Conservation (phyloP, 2,888 invertebrate genomes). For the Ceratothoa steindachneri region DNA sequence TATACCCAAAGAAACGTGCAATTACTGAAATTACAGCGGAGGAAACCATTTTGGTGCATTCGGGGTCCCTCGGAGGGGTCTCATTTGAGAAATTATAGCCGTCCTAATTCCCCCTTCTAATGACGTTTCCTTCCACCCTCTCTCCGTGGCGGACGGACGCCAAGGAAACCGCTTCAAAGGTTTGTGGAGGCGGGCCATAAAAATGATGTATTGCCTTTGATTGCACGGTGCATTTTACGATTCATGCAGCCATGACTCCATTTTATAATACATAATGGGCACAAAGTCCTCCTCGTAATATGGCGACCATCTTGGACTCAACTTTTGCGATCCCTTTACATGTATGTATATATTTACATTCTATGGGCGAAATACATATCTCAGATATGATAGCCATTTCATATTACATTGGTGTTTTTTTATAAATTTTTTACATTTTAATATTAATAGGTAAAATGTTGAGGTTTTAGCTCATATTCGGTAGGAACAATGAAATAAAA, state of each 20-base stretch:
- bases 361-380: not conserved
- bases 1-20: not conserved
- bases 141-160: too few species aligned
- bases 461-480: too few species aligned
- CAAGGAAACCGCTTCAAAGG: not conserved
- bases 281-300: not conserved
- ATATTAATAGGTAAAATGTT: too few species aligned
- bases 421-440: too few species aligned
- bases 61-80: not conserved
- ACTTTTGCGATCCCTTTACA: not conserved
- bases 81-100: not conserved
- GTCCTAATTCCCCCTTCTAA: too few species aligned
- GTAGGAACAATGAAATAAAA: too few species aligned
- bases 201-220: not conserved
- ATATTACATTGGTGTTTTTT: too few species aligned
- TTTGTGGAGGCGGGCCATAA: not conserved
- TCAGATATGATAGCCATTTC: too few species aligned
- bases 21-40: not conserved
- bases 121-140: too few species aligned
- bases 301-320: not conserved
- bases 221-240: not conserved
- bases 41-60: constrained; percentile 1
- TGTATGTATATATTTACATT: constrained; percentile 3
- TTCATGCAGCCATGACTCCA: not conserved
- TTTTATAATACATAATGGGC: too few species aligned